Conservation (phyloP, 2,797 vertebrate species). For the Siniperca undulata region DNA sequence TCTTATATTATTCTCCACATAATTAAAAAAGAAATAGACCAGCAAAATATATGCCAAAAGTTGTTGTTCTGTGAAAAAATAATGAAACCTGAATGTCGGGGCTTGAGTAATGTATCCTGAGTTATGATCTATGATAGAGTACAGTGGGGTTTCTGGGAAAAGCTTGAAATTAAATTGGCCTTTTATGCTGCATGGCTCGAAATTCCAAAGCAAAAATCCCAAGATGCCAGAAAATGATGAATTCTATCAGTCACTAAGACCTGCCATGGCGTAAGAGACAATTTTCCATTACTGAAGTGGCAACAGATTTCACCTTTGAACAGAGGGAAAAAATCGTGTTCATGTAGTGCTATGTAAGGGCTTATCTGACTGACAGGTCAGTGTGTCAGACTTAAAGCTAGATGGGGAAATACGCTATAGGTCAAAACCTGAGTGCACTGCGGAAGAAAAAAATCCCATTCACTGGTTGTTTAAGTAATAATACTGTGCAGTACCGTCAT, state of each 20-base stretch:
- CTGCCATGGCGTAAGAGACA: slow-evolving; percentile 77
- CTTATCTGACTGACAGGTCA: slow-evolving; percentile 81
- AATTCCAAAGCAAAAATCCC: slow-evolving; percentile 76
- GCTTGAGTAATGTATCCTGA: slow-evolving; percentile 64
- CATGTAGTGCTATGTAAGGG: slow-evolving; percentile 77
- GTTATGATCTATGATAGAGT: slow-evolving; percentile 68
- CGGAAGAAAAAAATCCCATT: slow-evolving; percentile 19
- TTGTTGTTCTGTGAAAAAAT: slow-evolving; percentile 58
- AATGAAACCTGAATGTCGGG: slow-evolving; percentile 45
- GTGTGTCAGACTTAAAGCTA: slow-evolving; percentile 71
- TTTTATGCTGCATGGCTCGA: slow-evolving; percentile 62
- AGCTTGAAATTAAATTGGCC: slow-evolving; percentile 76
- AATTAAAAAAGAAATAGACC: slow-evolving; percentile 31
- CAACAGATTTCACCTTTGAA: slow-evolving; percentile 80
- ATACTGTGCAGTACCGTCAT: background rate
- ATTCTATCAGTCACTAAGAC: slow-evolving; percentile 84
- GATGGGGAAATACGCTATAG: slow-evolving; percentile 60
- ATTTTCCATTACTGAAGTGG: slow-evolving; percentile 84
- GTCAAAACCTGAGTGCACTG: slow-evolving; percentile 46
- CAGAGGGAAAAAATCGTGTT: slow-evolving; percentile 57
- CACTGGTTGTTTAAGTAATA: slow-evolving; percentile 52
- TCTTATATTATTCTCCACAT: background rate
- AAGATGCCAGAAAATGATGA: slow-evolving; percentile 80
- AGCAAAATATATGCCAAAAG: slow-evolving; percentile 15
- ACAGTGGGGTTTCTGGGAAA: slow-evolving; percentile 61